Conservation (phyloP, 2,797 vertebrate species). For the Leuciscus waleckii region DNA sequence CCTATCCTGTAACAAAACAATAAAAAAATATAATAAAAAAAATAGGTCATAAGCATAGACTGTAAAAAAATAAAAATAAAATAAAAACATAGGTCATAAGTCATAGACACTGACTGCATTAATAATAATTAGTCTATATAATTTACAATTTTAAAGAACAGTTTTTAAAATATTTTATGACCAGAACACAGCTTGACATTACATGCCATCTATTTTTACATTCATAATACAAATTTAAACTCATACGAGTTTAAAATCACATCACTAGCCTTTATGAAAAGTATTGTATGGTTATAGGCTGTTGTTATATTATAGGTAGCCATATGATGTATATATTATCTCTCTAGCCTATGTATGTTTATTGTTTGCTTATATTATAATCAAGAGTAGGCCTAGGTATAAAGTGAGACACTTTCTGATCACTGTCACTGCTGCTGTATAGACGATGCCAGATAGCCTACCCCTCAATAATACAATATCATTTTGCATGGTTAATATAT, state of each 20-base stretch:
- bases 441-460: neutral
- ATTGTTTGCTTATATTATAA: neutral
- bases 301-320: too few relatives aligned
- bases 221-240: too few relatives aligned
- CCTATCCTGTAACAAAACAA: neutral
- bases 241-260: too few relatives aligned
- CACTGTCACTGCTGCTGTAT: neutral
- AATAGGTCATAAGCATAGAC: too few relatives aligned
- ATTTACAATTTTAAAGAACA: neutral
- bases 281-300: too few relatives aligned
- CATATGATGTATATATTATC: too few relatives aligned
- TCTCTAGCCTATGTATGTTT: too few relatives aligned
- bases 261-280: too few relatives aligned
- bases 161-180: neutral
- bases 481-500: neutral
- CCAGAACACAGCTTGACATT: too few relatives aligned
- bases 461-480: neutral
- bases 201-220: neutral
- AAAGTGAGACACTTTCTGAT: neutral
- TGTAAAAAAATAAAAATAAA: too few relatives aligned
- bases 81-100: too few relatives aligned
- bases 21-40: too few relatives aligned
- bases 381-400: neutral
- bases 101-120: neutral
- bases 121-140: neutral